Evolutionary conservation across 2,113 vertebrate species (phyloP), one percentile per base, ranked within the genome.

Genomic region (Apistogramma diplotaenia): DNA sequence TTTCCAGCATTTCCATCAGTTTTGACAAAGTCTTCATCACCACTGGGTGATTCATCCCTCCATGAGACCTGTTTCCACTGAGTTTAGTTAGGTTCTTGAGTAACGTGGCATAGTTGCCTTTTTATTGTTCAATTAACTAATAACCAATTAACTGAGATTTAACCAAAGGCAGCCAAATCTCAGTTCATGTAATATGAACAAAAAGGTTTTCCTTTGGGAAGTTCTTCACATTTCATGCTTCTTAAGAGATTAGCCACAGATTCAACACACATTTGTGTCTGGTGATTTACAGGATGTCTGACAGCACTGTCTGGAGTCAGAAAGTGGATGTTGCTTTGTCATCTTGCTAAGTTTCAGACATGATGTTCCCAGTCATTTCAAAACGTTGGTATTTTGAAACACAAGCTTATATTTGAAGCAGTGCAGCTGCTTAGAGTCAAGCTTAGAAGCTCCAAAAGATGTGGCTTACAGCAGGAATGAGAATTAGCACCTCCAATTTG

Each of bases 321-420:
- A 40, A 46, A 46, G 10, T 8, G 29, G 53, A 60, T 65, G 56
- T 49, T 84, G 81, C 77, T 79, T 83, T 37, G 78, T 87, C 78
- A 82, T 85, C 55, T 35, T 62, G 62, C 51, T 81, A 8, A 65
- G 58, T 62, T 65, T 75, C 21, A 40, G 37, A 78, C 65, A 53
- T 31, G 3, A 33, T 23, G 31, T 70, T 60, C 23, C 33, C 31
- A 37, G n/a, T 51, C 31, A 43, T 27, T 40, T 23, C 19, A 59
- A 37, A 46, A 16, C 2, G n/a, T 73, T 31, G 58, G 23, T 78
- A n/a, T 51, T 8, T 33, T 55, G 62, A 27, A 58, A 16, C 53
- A 57, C 25, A 21, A 57, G 49, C 23, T 58, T 54, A 15, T 33
- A 43, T 58, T 54, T 57, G 9, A 54, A 67, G 18, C 3, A 11